Evolutionary conservation across 2,888 invertebrate species (phyloP).

Genomic region (Eucera pruinosa): DNA sequence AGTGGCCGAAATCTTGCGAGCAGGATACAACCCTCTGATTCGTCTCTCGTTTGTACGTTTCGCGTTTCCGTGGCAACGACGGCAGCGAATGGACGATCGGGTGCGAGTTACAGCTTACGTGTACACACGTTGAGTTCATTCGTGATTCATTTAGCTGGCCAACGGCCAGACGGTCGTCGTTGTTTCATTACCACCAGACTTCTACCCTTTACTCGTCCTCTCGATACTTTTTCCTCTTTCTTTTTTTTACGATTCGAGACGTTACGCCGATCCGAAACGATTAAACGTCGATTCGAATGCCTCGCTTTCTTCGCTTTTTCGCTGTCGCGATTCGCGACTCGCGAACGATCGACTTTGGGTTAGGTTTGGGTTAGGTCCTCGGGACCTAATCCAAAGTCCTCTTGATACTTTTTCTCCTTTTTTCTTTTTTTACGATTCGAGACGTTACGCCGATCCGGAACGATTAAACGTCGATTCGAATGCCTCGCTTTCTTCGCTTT

Average conservation of each 20-base stretch:
- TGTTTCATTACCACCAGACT: conserved; percentile 68
- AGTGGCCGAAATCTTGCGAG: background rate
- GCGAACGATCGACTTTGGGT: conserved; percentile 29
- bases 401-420: conserved; percentile 20
- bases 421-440: no score
- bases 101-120: conserved; percentile 73
- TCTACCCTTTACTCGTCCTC: no score
- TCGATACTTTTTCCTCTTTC: conserved; percentile 14
- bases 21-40: background rate
- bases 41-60: background rate
- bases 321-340: conserved; percentile 43
- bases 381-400: no score
- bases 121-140: conserved; percentile 69
- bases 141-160: conserved; percentile 79
- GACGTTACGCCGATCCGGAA: conserved; percentile 57
- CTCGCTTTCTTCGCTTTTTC: conserved; percentile 41
- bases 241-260: no score
- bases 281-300: conserved; percentile 65
- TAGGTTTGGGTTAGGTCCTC: no score
- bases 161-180: conserved; percentile 71
- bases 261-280: conserved; percentile 57
- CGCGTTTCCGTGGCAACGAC: conserved; percentile 7
- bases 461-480: conserved; percentile 67
- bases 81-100: conserved; percentile 61
- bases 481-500: conserved; percentile 41